phyloP scores from a whole-genome alignment of 2,797 vertebrate genomes.

The Pantherophis alleghaniensis region DNA sequence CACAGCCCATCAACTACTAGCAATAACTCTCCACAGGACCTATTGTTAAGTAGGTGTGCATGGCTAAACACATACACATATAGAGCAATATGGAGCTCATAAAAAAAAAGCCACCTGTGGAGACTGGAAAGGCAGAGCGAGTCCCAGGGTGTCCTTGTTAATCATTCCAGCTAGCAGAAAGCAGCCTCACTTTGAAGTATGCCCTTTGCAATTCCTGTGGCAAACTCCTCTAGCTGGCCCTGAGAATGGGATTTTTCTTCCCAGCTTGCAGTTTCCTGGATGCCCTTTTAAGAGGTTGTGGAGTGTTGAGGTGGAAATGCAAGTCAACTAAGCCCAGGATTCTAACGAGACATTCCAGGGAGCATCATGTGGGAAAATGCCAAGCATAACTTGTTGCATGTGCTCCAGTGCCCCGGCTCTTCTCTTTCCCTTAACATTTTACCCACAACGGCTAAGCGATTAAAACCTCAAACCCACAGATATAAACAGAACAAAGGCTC shows the following conservation, averaged over 20 bases:
- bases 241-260: not conserved
- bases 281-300: not conserved
- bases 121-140: not conserved
- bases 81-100: not conserved
- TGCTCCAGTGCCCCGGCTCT: not conserved
- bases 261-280: not conserved
- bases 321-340: not conserved
- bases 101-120: not conserved
- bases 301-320: not conserved
- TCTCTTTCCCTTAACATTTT: not conserved
- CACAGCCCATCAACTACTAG: not conserved
- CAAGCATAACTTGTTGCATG: conserved; percentile 4
- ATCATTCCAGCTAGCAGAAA: not conserved
- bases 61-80: not conserved
- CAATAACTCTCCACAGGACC: not conserved
- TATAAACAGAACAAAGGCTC: not conserved
- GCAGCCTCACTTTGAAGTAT: not conserved
- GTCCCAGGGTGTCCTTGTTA: not conserved
- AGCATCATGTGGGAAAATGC: conserved; percentile 10
- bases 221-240: not conserved
- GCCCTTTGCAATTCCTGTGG: no score
- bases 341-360: not conserved
- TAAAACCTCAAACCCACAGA: not conserved
- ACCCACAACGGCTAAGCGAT: not conserved
- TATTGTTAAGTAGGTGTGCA: not conserved